phyloP scores from a whole-genome alignment of 2,797 vertebrate species.

The Molossus molossus region DNA sequence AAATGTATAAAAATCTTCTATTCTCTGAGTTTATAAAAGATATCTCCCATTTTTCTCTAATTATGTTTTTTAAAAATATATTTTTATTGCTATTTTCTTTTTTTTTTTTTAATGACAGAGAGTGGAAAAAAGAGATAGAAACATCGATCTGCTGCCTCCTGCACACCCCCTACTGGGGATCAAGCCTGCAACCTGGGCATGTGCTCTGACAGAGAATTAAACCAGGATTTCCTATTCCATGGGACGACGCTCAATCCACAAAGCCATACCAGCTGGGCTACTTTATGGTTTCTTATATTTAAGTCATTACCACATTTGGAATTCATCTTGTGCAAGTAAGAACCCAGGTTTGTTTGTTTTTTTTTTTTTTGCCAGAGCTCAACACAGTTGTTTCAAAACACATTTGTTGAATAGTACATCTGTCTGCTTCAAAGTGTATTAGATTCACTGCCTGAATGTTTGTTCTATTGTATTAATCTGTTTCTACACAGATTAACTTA shows the following conservation, averaged over 20 bases:
- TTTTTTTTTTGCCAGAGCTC: not conserved
- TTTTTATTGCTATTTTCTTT: no score
- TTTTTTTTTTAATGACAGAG: no score
- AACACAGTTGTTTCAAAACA: not conserved
- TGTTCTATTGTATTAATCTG: not conserved
- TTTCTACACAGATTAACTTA: not conserved
- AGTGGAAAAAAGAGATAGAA: no score
- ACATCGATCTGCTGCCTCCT: no score
- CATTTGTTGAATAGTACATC: not conserved
- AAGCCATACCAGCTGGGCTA: no score
- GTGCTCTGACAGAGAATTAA: no score
- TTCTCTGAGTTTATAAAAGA: not conserved
- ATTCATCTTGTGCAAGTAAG: not conserved
- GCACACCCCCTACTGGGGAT: no score
- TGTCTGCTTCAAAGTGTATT: not conserved
- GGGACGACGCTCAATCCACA: no score
- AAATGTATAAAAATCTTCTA: not conserved
- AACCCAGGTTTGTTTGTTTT: not conserved
- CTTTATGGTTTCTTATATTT: not conserved
- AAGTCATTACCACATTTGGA: not conserved
- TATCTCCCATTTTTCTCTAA: not conserved
- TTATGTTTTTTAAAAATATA: no score
- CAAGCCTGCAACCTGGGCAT: no score
- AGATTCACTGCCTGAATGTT: not conserved
- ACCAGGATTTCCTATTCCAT: no score